Evolutionary conservation across 2,113 vertebrate species (phyloP), one percentile per base, ranked within the genome.

Genomic region (Lichenostomus cassidix): DNA sequence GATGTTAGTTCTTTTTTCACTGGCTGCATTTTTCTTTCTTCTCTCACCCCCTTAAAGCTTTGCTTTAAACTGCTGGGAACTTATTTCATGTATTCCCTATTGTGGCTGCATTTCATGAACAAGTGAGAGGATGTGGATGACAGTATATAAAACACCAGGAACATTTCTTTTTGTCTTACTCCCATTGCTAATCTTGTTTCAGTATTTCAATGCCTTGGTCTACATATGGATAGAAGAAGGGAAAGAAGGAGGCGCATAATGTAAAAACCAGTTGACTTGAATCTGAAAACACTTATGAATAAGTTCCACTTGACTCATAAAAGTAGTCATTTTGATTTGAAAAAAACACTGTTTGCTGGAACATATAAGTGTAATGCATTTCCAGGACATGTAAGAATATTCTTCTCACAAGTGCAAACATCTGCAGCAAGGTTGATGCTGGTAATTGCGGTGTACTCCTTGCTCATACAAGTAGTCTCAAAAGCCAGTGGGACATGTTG

Each of bases 361-460:
- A 49, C 14, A 11, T 0, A 0, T n/a, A 50, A 29, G 13, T 8
- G 10, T 5, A n/a, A 24, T 35, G 15, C 12, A 17, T 78, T 84
- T 90, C 29, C 10, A 17, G 62, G 21, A 53, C 3, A 7, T 2
- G 5, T 33, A 63, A 60, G 47, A 82, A 56, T 37, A 29, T 56
- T 75, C 11, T 42, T 65, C 29, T 59, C 44, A 31, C 29, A 16
- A 16, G 10, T 16, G 7, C 17, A 75, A 69, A 39, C 18, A 53
- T 50, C 68, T 47, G 59, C 33, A 55, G 4, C 22, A 46, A 65
- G 23, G 31, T 39, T 14, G 1, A 10, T 67, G 12, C 28, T 31
- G 11, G 28, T 44, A 49, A 12, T 10, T 73, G 16, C 77, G 35
- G 25, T 3, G 1, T 28, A 42, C 3, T 63, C 11, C 11, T 81